Percentiles rank a stretch among this genome's conserved stretches.
These are phyloP conservation scores for Nymphicus hollandicus DNA, from an alignment of 2,113 vertebrate species.

Conservation along the genomic window DNA sequence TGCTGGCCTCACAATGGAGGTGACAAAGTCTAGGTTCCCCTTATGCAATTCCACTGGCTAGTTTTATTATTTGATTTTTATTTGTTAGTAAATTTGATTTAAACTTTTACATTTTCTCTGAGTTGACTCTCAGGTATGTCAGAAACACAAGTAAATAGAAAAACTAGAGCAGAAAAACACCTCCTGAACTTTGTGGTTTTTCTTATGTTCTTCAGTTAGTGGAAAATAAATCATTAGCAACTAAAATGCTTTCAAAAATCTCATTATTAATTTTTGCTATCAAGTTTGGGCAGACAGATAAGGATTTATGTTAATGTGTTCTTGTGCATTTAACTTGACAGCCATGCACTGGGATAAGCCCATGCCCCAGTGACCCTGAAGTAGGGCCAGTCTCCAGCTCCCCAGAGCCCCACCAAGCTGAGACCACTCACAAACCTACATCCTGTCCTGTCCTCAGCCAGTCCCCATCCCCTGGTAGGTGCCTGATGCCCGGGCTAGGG, in stretches of 20 bases:
- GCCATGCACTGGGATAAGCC: neutral
- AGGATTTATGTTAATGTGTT: neutral
- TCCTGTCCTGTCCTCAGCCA: fast-evolving
- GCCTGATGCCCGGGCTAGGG: fast-evolving
- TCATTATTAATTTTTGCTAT: neutral
- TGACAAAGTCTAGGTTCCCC: neutral
- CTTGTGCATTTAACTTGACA: neutral
- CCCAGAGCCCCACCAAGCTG: fast-evolving
- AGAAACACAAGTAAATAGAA: neutral
- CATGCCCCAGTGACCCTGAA: fast-evolving
- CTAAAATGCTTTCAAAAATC: neutral
- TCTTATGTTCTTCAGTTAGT: neutral
- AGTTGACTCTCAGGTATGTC: neutral
- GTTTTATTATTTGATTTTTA: neutral
- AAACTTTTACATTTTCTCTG: neutral
- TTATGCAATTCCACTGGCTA: neutral
- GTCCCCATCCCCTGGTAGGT: neutral
- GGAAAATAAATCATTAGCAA: neutral
- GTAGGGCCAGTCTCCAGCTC: fast-evolving
- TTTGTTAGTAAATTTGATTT: neutral
- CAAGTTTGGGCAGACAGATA: neutral
- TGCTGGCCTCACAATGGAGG: neutral
- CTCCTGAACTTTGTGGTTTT: neutral
- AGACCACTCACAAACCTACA: too few species aligned
- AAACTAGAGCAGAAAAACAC: neutral